Base-by-base conservation (phyloP, 2,888 invertebrate genomes). In the Oligia fasciuncula region DNA sequence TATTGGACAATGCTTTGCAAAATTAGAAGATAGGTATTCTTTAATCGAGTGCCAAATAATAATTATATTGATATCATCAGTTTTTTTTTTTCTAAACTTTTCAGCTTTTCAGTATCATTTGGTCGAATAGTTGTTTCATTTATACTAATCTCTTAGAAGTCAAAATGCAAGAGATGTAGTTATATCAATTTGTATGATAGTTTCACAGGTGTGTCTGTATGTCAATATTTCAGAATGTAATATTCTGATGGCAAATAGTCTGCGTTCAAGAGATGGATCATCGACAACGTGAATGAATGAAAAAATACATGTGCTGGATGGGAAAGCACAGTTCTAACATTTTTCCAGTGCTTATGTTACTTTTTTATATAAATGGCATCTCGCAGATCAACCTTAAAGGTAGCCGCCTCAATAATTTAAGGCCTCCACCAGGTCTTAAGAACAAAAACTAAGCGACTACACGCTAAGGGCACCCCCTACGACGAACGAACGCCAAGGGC, bases 121-220 rank as follows among this genome's bases (percentile, higher is more conserved):
- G 43, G 1, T 29, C 13, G 2, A 13, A 40, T 40, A 23, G 14
- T 23, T 40, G 46, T 67, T 29, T 46, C 9, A 43, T 66, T 62
- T 19, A 11, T 23, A 49, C 9, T 57, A 1, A 0, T 57, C 5
- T 1, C 4, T 23, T 23, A n/a, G 8, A 62, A 8, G 2, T 63
- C 2, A 29, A 65, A 43, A 67, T 46, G 23, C 1, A 19, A 67
- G 29, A 46, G 29, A 46, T 43, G 43, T 46, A 1, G 9, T 67
- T 0, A 23, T 23, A 68, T 46, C 17, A 73, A 69, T 69, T 69
- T 35, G 19, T 51, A 49, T 14, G 29, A 67, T 62, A 23, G 79
- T 29, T 29, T 19, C 62, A 54, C 80, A 80, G 35, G 40, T 80
- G 62, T 67, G 9, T 9, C 11, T 51, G 73, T 54, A 35, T 35